phyloP scores from a whole-genome alignment of 2,797 vertebrate genomes.

The Gymnopithys bicolor region DNA sequence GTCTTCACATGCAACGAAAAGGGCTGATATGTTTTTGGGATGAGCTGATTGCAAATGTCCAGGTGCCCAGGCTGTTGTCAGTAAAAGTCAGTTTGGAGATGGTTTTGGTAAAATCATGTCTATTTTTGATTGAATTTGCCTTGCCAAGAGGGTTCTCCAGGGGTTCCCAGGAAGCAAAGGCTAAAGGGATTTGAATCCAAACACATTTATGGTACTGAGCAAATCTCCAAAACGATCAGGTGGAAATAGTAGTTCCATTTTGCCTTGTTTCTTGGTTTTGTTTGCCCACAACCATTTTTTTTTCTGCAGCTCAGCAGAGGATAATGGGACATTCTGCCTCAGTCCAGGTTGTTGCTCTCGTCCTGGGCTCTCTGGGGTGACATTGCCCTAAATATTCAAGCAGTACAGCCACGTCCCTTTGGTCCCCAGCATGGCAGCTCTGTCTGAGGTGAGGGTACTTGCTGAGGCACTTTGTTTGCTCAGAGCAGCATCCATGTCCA shows the following conservation, averaged over 20 bases:
- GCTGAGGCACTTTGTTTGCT: background rate
- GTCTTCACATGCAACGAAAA: background rate
- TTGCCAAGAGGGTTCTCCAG: background rate
- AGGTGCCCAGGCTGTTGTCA: background rate
- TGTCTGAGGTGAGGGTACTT: rapidly evolving
- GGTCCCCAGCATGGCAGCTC: background rate
- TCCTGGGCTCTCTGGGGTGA: background rate
- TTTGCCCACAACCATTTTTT: background rate
- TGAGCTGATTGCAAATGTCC: background rate
- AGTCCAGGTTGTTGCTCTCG: background rate
- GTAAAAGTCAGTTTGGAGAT: background rate
- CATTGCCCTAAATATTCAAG: background rate
- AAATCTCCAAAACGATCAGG: background rate
- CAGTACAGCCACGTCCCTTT: background rate
- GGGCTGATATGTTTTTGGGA: background rate
- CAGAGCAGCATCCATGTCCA: background rate
- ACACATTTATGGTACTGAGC: background rate
- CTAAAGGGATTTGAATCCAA: background rate
- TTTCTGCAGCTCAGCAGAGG: background rate
- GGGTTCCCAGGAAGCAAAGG: background rate
- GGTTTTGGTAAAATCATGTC: background rate
- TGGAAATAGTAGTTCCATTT: background rate
- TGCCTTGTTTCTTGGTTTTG: background rate
- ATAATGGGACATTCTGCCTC: background rate
- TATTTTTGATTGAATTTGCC: background rate